Percentiles rank a stretch among this genome's conserved stretches.
Evolutionary conservation across 2,797 vertebrate species (phyloP).

Genomic region (Acropternis orthonyx): DNA sequence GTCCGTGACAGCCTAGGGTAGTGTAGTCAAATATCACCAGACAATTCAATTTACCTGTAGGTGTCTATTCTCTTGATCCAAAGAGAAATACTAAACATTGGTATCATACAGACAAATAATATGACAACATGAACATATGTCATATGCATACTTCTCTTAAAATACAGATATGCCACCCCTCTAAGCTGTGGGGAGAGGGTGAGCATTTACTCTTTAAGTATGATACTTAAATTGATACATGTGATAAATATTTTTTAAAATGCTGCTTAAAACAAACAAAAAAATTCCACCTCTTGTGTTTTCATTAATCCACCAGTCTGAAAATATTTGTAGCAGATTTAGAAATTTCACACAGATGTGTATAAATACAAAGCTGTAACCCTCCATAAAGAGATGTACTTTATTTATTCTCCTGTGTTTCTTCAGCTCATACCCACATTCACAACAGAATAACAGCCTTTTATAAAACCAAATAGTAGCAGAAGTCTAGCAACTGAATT

Average conservation of each 20-base stretch:
- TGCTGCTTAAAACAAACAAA: background rate
- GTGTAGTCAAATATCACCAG: background rate
- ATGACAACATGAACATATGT: background rate
- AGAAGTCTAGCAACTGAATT: background rate
- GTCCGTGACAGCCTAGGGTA: background rate
- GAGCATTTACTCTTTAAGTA: fast-evolving
- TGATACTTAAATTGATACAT: background rate
- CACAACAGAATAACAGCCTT: background rate
- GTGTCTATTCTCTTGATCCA: background rate
- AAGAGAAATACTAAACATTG: background rate
- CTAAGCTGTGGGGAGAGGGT: background rate
- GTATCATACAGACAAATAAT: background rate
- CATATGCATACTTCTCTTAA: fast-evolving
- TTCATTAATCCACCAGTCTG: background rate
- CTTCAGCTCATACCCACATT: background rate
- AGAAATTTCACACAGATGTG: background rate
- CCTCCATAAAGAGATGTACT: background rate
- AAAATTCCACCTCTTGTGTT: background rate
- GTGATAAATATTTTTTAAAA: background rate
- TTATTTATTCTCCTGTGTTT: background rate
- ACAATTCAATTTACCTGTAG: background rate
- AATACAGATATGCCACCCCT: background rate
- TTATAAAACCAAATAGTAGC: background rate
- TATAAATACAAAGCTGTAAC: background rate
- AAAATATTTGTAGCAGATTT: background rate